A percentile compares a stretch with the other conserved stretches of the same genome.
These are phyloP conservation scores for Calidris pugnax DNA, from an alignment of 2,113 vertebrate species.

Conservation along the genomic window DNA sequence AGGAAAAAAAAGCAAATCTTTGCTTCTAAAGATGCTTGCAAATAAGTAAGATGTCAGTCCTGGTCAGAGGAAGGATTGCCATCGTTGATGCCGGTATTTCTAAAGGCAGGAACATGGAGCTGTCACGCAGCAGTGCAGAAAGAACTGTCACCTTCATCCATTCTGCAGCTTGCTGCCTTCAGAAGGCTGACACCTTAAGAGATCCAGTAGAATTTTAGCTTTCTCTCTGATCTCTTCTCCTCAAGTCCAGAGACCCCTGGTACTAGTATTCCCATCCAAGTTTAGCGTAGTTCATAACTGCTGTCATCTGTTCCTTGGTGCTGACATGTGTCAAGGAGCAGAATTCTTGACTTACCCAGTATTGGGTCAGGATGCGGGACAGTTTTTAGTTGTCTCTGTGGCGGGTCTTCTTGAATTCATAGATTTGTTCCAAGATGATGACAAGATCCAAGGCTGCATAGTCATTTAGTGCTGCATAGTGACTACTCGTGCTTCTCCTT, in stretches of 20 bases:
- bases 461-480: not conserved
- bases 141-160: not conserved
- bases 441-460: not conserved
- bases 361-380: not conserved
- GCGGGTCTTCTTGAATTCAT: not conserved
- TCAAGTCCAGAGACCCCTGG: not conserved
- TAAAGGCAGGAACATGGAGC: not conserved
- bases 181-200: not conserved
- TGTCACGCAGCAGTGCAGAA: not conserved
- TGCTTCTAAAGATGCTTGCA: not conserved
- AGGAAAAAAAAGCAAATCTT: not conserved
- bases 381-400: not conserved
- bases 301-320: not conserved
- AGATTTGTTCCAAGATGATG: not conserved
- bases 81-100: not conserved
- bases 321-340: fast-evolving
- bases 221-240: not conserved
- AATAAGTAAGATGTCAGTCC: not conserved
- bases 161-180: not conserved
- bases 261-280: not conserved
- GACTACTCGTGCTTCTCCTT: not conserved
- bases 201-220: fast-evolving
- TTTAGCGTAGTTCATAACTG: not conserved
- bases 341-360: not conserved
- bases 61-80: not conserved